Evolutionary conservation across 2,113 vertebrate species (phyloP), one percentile per base, ranked within the genome.

Genomic region (Antechinus flavipes): DNA sequence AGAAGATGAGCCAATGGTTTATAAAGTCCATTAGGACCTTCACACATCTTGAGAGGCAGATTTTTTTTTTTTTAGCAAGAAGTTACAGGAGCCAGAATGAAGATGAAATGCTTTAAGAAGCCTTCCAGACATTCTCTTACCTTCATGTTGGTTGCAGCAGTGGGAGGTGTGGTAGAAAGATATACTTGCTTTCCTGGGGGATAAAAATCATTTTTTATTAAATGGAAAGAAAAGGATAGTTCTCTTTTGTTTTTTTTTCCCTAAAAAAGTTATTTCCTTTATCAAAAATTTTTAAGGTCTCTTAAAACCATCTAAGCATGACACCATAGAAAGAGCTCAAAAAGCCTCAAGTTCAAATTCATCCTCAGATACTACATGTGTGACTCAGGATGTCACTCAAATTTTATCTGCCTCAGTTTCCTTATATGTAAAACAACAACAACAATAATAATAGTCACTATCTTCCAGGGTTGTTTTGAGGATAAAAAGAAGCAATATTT

Each of bases 171-270:
- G 1, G 98, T 98, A 92, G 98, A 95, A 8, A 95, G 26, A 50
- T 95, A 10, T 11, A 91, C 89, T 0, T 99, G 98, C 84, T 98
- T 94, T 56, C 98, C 99, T 99, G 91, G 91, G 47, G 84, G 92
- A 91, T 95, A 8, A 3, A 68, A 10, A 54, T 0, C 6, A 5
- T 0, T 2, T 14, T 27, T 27, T 0, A 1, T 27, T 54, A 25
- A 52, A 90, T 93, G 8, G n/a, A 84, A 84, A 84, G 68, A 84
- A 84, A 84, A 42, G 16, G 16, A 84, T 76, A 76, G 30, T 19
- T 19, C 19, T 84, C 16, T 23, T 84, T 42, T n/a, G 27, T 7
- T 14, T n/a, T 7, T 0, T 2, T 19, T 58, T 2, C 3, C 35
- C 49, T 1, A 11, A 52, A 46, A 42, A 91, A 50, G 27, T 5